Evolutionary conservation across 1,140 invertebrate genomes (phyloP), one percentile per base, ranked within the genome.

Genomic region (Leptonema lineaticorne): DNA sequence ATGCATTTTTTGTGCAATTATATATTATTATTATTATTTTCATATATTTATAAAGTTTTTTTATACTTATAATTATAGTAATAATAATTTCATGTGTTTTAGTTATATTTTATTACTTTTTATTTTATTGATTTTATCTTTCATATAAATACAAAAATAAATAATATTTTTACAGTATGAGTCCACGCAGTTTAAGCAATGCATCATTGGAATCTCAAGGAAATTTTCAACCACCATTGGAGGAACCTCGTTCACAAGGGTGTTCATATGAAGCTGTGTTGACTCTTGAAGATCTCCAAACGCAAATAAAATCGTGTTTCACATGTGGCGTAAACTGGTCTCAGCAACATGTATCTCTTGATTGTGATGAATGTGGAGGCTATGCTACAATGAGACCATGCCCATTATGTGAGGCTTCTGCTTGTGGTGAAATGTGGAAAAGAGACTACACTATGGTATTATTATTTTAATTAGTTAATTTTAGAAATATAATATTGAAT

Each of bases 261-360:
- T 48, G 30, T 29, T 78, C 73, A 46, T 74, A 78, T 66, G 83
- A 84, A 48, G 79, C 79, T 28, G 80, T 83, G 27, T 76, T 91
- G 60, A 90, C 89, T 29, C 88, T 91, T 69, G 90, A 92, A 78
- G 89, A 90, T 75, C 78, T 92, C 63, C 84, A 88, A 57, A 83
- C 85, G 41, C 88, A 90, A 73, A 81, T 90, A 69, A 86, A 87
- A 74, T 90, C 89, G 57, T 92, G 90, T 76, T 91, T 90, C 76
- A 89, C 88, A 78, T 94, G 92, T 79, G 91, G 91, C 22, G 90
- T 93, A 2, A 90, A 88, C 73, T 94, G 92, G 92, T 85, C 84
- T 71, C 88, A 92, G 73, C 86, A 90, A 66, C 90, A 93, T 74
- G 89, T 92, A 14, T 91, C 90, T 3, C 77, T 92, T 7, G 91